Conservation (phyloP, 1,140 invertebrate species). For the Cecropterus lyciades region DNA sequence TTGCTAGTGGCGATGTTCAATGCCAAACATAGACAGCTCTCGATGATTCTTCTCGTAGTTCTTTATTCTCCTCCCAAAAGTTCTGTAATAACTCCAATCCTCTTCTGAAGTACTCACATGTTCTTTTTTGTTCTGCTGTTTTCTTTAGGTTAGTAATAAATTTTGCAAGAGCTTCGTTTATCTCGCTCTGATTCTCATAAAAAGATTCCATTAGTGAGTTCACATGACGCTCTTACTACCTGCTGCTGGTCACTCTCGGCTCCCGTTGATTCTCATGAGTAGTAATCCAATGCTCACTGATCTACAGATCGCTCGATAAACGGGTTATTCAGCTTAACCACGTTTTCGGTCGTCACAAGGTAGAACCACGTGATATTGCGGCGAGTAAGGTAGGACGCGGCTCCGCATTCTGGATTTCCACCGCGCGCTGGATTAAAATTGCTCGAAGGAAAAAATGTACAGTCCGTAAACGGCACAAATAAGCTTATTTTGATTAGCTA, state of each 20-base stretch:
- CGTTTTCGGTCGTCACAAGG: no score
- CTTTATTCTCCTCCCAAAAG: slow-evolving; percentile 9
- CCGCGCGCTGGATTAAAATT: no score
- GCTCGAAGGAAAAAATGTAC: no score
- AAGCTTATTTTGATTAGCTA: no score
- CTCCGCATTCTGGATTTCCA: no score
- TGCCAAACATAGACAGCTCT: neutral
- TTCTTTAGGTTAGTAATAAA: slow-evolving; percentile 8
- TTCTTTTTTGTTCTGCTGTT: slow-evolving; percentile 2
- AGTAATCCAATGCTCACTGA: no score
- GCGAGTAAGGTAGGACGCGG: no score
- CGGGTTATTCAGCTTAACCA: no score
- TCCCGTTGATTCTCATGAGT: no score
- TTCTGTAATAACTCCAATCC: slow-evolving; percentile 1
- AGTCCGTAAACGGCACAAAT: no score
- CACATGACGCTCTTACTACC: neutral
- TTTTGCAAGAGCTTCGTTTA: slow-evolving; percentile 6
- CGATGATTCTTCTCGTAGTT: neutral
- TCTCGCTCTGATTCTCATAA: slow-evolving; percentile 8
- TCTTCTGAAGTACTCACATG: slow-evolving; percentile 7
- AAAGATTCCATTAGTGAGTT: slow-evolving; percentile 10
- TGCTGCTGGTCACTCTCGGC: neutral
- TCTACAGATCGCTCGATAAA: no score
- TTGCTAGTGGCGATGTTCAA: neutral
- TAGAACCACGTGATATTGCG: no score